Conservation (phyloP, 2,113 vertebrate species). For the Heliornis fulica region DNA sequence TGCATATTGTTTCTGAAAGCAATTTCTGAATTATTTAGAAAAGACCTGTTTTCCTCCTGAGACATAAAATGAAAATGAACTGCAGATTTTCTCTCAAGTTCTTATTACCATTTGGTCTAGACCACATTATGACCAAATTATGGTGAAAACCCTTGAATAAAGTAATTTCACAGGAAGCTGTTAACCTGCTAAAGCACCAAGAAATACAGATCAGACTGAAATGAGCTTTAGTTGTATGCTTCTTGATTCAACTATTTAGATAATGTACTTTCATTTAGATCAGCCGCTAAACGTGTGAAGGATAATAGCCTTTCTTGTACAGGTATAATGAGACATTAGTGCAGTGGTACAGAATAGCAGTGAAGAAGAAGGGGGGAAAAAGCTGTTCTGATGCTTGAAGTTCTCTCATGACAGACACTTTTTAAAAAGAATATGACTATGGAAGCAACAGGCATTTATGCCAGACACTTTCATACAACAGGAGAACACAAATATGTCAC, state of each 20-base stretch:
- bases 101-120: slow-evolving; percentile 56
- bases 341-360: not conserved
- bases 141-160: slow-evolving; percentile 57
- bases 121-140: slow-evolving; percentile 61
- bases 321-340: slow-evolving; percentile 51
- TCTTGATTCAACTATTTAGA: slow-evolving; percentile 69
- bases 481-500: slow-evolving; percentile 22
- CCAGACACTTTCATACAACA: not conserved
- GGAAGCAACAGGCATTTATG: slow-evolving; percentile 39
- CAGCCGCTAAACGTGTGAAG: slow-evolving; percentile 56
- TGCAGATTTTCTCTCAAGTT: slow-evolving; percentile 41
- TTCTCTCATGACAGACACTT: not conserved
- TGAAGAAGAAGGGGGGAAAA: not conserved
- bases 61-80: slow-evolving; percentile 44
- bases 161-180: slow-evolving; percentile 63
- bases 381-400: not conserved
- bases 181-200: slow-evolving; percentile 67
- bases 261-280: slow-evolving; percentile 69
- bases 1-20: slow-evolving; percentile 45
- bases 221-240: slow-evolving; percentile 56
- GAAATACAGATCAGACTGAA: slow-evolving; percentile 66
- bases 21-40: slow-evolving; percentile 44
- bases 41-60: not conserved
- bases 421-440: not conserved
- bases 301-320: slow-evolving; percentile 58